Base-by-base conservation (phyloP, 2,888 invertebrate genomes). In the Masnerella sp. region DNA sequence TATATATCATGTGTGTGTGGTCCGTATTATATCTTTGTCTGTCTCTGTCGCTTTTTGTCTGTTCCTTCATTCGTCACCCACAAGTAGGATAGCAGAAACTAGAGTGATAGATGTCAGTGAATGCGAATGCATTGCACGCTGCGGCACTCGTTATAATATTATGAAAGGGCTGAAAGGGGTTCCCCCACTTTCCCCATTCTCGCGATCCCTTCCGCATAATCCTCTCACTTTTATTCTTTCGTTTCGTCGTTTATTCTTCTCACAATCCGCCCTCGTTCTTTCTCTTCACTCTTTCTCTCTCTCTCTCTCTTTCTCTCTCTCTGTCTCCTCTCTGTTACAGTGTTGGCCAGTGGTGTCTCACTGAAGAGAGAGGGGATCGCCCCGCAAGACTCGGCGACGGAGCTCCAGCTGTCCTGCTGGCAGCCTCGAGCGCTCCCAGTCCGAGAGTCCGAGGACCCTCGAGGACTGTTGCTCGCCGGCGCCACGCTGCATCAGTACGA, bases 281-380 rank as follows among this genome's bases (percentile, higher is more conserved):
- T 15, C 15, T 34, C 14, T 11, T 12, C n/a, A 5, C 42, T 22
- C 18, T 40, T 42, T 49, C 58, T 74, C 74, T 72, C 69, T 74
- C 77, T 73, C 77, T 77, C 78, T 83, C 77, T 81, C 77, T 83
- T 42, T 78, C 76, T 81, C 80, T 80, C 78, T 76, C 78, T 78
- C 79, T 80, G 75, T 78, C 81, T 83, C 82, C 78, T 83, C 80
- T 82, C 79, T 81, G 81, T 83, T 83, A 78, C 82, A 84, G 84
- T 83, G 83, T 85, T 83, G 84, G 83, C 81, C 82, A 82, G 80
- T 83, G 83, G 82, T 83, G 81, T 84, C 82, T 84, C 84, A 85
- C 82, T 83, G 80, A 82, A 81, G 83, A 83, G 82, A 84, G 84
- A 84, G 82, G 80, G 81, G 78, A 77, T 80, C 79, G 78, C 73